Evolutionary conservation across 2,113 vertebrate genomes (phyloP).

Genomic region (Lampris incognitus): DNA sequence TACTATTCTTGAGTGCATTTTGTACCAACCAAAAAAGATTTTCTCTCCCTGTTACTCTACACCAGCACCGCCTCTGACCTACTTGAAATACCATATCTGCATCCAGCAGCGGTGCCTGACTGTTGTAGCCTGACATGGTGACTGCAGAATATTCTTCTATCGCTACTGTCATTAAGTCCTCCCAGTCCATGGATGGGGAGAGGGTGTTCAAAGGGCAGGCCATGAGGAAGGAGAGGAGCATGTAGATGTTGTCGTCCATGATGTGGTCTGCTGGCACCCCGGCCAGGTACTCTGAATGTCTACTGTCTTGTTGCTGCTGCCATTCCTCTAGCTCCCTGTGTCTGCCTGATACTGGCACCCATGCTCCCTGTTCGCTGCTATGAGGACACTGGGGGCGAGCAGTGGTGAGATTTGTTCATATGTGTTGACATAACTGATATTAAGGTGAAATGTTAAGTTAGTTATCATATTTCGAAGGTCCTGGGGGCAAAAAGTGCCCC

Average conservation of each 20-base stretch:
- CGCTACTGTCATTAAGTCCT: slow-evolving; percentile 36
- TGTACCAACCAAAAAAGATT: neutral
- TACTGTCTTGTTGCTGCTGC: slow-evolving; percentile 25
- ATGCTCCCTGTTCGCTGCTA: slow-evolving; percentile 16
- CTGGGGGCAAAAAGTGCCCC: neutral
- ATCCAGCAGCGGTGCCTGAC: slow-evolving; percentile 42
- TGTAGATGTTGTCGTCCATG: slow-evolving; percentile 23
- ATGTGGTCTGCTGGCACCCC: slow-evolving; percentile 21
- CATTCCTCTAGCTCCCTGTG: slow-evolving; percentile 43
- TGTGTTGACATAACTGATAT: slow-evolving; percentile 17
- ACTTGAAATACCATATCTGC: slow-evolving; percentile 54
- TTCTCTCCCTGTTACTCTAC: slow-evolving; percentile 19
- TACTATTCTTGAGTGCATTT: neutral
- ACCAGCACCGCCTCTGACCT: slow-evolving; percentile 62
- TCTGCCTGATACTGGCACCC: slow-evolving; percentile 52
- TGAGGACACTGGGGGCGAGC: slow-evolving; percentile 56
- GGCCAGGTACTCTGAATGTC: slow-evolving; percentile 35
- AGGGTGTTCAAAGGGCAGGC: slow-evolving; percentile 19
- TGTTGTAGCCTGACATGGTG: slow-evolving; percentile 9
- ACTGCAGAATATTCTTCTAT: slow-evolving; percentile 26
- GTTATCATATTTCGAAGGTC: neutral
- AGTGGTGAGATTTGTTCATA: slow-evolving; percentile 33
- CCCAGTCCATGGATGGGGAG: slow-evolving; percentile 25
- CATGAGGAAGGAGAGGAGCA: slow-evolving; percentile 15
- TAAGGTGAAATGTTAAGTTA: slow-evolving; percentile 13